Conservation (phyloP, 2,888 invertebrate genomes). For the Willowsia nigromaculata region DNA sequence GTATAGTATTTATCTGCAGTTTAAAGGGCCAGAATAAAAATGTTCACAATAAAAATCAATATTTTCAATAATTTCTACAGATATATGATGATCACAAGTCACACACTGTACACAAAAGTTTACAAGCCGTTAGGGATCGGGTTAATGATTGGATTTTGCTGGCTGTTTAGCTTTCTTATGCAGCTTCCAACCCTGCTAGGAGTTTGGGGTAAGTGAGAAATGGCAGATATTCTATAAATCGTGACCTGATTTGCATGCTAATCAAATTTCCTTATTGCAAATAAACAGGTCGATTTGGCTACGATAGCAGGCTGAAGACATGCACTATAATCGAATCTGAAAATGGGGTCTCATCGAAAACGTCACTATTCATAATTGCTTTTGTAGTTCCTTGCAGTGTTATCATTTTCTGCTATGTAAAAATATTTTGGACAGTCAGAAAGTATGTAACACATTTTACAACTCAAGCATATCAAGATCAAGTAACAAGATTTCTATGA, state of each 20-base stretch:
- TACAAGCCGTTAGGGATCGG: constrained; percentile 91
- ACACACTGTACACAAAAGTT: constrained; percentile 88
- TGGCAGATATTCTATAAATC: too few relatives aligned
- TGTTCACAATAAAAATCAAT: too few relatives aligned
- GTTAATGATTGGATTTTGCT: constrained; percentile 92
- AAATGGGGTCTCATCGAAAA: constrained; percentile 84
- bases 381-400: constrained; percentile 81
- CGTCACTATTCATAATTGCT: constrained; percentile 80
- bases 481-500: too few relatives aligned
- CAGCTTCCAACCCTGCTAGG: constrained; percentile 92
- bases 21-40: too few relatives aligned
- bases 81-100: constrained; percentile 95
- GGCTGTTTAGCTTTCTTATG: constrained; percentile 93
- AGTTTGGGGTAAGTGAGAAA: constrained; percentile 86
- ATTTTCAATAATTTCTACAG: constrained; percentile 80
- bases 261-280: neutral
- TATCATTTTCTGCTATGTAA: constrained; percentile 81
- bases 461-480: too few relatives aligned
- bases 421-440: constrained; percentile 80
- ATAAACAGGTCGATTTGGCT: constrained; percentile 87
- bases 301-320: constrained; percentile 89
- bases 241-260: too few relatives aligned
- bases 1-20: too few relatives aligned
- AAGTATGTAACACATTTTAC: constrained; percentile 75
- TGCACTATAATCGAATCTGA: constrained; percentile 90